Conservation (phyloP, 2,113 vertebrate genomes). For the Hymenochirus boettgeri region DNA sequence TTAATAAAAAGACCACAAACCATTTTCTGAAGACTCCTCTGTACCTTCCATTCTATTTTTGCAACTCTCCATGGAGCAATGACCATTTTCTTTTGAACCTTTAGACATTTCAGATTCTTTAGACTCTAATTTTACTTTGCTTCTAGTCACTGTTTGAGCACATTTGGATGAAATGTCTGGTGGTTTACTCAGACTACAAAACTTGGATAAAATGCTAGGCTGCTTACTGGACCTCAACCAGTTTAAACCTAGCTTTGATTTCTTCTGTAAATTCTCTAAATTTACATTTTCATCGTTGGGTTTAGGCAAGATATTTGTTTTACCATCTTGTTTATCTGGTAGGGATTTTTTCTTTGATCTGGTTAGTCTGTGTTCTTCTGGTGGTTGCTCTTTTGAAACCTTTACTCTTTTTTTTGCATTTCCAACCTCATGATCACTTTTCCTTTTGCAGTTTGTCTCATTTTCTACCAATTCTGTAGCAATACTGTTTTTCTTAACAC, state of each 20-base stretch:
- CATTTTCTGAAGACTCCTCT: slow-evolving; percentile 58
- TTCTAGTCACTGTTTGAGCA: slow-evolving; percentile 45
- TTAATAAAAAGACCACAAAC: slow-evolving; percentile 57
- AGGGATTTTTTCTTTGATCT: slow-evolving; percentile 87
- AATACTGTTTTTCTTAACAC: not conserved
- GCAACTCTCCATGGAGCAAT: slow-evolving; percentile 28
- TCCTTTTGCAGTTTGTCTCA: slow-evolving; percentile 77
- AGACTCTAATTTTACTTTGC: slow-evolving; percentile 46
- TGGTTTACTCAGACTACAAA: slow-evolving; percentile 81
- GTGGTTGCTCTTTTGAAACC: slow-evolving; percentile 66
- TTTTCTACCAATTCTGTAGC: slow-evolving; percentile 51
- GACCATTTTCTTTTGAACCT: slow-evolving; percentile 38
- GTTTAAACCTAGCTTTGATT: slow-evolving; percentile 71
- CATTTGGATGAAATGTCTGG: slow-evolving; percentile 62
- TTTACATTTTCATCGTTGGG: slow-evolving; percentile 46
- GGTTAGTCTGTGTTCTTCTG: slow-evolving; percentile 69
- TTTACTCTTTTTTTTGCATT: slow-evolving; percentile 91
- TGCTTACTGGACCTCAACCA: slow-evolving; percentile 87
- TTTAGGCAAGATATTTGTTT: slow-evolving; percentile 48
- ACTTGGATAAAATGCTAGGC: slow-evolving; percentile 95
- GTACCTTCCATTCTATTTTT: slow-evolving; percentile 50
- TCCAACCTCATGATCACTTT: slow-evolving; percentile 82
- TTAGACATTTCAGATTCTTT: slow-evolving; percentile 45
- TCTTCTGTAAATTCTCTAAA: slow-evolving; percentile 67
- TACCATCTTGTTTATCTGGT: slow-evolving; percentile 56